Base-by-base conservation (phyloP, 2,888 invertebrate genomes). In the Subacronicta megacephala region DNA sequence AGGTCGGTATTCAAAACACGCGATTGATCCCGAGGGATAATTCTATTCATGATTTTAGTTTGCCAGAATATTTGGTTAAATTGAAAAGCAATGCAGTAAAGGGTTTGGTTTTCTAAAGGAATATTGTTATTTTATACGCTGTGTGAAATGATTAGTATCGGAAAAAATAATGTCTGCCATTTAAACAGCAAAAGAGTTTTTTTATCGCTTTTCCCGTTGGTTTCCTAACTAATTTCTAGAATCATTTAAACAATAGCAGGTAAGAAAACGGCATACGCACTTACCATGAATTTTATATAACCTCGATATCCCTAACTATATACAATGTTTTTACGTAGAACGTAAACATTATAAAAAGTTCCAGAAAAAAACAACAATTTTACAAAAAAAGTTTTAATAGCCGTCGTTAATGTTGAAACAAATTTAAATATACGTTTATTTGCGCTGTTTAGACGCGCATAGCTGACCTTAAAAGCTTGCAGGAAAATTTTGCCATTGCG, bases 341-440 rank as follows among this genome's bases (percentile, higher is more conserved):
- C 10, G 40, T 41, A 60, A 52, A 50, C 17, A 56, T 51, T 67
- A 57, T 37, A 29, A 35, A 33, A 56, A 60, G 35, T 62, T 62
- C 23, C 37, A 55, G 26, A 7, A 49, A 51, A 49, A 50, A 66
- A 42, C 44, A 47, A 42, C 40, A 51, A 56, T 59, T 62, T 66
- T 42, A 59, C 40, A 62, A 66, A 68, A n/a, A 63, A 61, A 57
- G 58, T 72, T 72, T 62, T 65, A 62, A 64, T 50, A 63, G 57
- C 36, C 38, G 35, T 40, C 46, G 47, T 66, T 69, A 65, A 61
- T 61, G 69, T 47, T 37, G 37, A 31, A 52, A 55, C 58, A 59
- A 64, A 64, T 64, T 72, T 64, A 65, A 68, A 72, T 59, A 56
- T 71, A 72, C 50, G 53, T 56, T 68, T 68, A 72, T 68, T 62